phyloP scores from a whole-genome alignment of 2,797 vertebrate species.

The Thamnophis elegans region DNA sequence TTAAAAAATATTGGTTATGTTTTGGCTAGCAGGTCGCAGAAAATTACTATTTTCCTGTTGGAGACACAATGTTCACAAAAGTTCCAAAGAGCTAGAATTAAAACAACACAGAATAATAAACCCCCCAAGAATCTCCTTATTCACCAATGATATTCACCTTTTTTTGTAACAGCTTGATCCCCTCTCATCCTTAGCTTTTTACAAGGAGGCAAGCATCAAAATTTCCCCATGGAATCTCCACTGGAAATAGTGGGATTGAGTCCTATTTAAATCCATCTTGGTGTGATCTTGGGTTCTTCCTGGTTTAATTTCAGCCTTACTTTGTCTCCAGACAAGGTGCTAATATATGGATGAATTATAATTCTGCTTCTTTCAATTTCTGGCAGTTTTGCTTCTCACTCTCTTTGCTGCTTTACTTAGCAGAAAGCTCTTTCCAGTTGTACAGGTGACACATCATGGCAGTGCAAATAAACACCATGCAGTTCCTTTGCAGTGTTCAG shows the following conservation, averaged over 20 bases:
- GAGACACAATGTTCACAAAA: neutral
- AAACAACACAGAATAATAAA: neutral
- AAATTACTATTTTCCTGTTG: neutral
- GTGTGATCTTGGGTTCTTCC: neutral
- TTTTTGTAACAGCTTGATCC: neutral
- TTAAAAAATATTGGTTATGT: neutral
- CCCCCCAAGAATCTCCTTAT: neutral
- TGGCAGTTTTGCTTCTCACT: neutral
- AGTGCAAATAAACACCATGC: neutral
- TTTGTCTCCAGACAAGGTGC: neutral
- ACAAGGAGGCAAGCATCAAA: neutral
- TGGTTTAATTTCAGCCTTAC: neutral
- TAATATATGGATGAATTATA: conserved; percentile 2
- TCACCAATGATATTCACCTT: neutral
- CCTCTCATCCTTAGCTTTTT: neutral
- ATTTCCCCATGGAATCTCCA: neutral
- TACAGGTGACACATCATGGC: neutral
- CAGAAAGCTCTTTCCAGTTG: neutral
- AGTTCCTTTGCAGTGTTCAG: neutral
- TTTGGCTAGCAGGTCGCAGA: neutral
- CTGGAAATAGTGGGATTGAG: neutral
- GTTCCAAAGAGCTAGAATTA: neutral
- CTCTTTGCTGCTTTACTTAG: neutral
- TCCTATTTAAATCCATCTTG: neutral
- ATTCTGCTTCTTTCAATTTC: neutral